Conservation (phyloP, 23 tunicate genomes). For the Phallusia fumigata region DNA sequence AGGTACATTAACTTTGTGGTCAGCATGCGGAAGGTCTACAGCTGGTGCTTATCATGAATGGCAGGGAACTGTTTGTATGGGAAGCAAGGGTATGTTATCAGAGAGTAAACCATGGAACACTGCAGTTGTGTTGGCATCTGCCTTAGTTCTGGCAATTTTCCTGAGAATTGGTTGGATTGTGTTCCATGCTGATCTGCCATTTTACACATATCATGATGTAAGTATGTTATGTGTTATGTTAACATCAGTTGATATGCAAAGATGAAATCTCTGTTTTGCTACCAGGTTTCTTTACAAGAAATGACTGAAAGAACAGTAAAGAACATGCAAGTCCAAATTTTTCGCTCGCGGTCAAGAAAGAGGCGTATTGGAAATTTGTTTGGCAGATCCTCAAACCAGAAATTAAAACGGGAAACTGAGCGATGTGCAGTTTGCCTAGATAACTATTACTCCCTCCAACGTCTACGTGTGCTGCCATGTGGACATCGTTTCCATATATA, state of each 20-base stretch:
- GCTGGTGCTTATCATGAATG: constrained; percentile 37
- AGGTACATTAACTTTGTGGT: constrained; percentile 42
- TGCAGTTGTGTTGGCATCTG: background rate
- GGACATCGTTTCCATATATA: constrained; percentile 24
- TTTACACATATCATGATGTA: constrained; percentile 25
- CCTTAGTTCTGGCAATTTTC: background rate
- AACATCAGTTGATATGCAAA: background rate
- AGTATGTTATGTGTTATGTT: background rate
- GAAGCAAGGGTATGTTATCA: background rate
- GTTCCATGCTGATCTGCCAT: constrained; percentile 16
- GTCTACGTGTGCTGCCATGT: constrained; percentile 34
- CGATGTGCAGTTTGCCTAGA: constrained; percentile 44
- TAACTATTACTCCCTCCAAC: constrained; percentile 29
- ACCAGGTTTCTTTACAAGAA: constrained; percentile 24
- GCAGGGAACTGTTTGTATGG: constrained; percentile 51
- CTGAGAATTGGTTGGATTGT: constrained; percentile 27
- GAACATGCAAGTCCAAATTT: constrained; percentile 27
- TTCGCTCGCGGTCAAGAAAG: constrained; percentile 10
- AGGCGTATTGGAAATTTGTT: background rate
- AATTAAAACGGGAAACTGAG: constrained; percentile 2
- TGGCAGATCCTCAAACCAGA: background rate
- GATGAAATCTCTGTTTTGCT: background rate
- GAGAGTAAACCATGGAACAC: constrained; percentile 1
- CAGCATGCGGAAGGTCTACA: constrained; percentile 45
- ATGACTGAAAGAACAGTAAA: constrained; percentile 10